These are phyloP conservation scores for Drosophila prostipennis DNA, from an alignment of 2,888 invertebrate species.

Conservation along the genomic window DNA sequence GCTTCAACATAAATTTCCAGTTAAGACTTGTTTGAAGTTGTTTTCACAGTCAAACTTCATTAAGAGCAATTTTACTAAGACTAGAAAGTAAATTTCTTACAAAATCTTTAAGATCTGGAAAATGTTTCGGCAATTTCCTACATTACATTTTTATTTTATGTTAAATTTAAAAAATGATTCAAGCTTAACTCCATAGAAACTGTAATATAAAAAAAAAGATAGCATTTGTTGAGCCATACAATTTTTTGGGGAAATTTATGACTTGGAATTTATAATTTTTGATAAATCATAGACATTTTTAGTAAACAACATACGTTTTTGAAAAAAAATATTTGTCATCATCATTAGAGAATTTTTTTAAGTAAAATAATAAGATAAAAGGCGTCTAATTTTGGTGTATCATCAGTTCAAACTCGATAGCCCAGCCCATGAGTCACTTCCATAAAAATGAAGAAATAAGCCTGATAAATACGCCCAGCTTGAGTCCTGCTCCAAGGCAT, in stretches of 20 bases:
- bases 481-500: constrained; percentile 14
- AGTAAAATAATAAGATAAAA: background rate
- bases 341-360: background rate
- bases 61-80: background rate
- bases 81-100: background rate
- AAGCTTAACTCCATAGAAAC: background rate
- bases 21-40: constrained; percentile 14
- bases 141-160: too few species aligned
- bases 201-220: background rate
- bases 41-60: constrained; percentile 1
- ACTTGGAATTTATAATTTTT: too few species aligned
- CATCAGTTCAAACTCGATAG: background rate
- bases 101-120: background rate
- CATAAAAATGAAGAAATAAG: background rate
- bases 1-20: constrained; percentile 15
- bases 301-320: background rate
- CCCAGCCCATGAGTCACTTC: constrained; percentile 9
- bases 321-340: background rate
- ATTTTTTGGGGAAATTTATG: background rate
- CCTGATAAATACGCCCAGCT: constrained; percentile 26
- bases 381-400: background rate
- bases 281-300: background rate
- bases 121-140: background rate
- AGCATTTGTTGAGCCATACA: background rate
- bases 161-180: background rate